These are phyloP conservation scores for Pseudomyrmex flavicornis DNA, from an alignment of 1,140 invertebrate species.

Conservation along the genomic window DNA sequence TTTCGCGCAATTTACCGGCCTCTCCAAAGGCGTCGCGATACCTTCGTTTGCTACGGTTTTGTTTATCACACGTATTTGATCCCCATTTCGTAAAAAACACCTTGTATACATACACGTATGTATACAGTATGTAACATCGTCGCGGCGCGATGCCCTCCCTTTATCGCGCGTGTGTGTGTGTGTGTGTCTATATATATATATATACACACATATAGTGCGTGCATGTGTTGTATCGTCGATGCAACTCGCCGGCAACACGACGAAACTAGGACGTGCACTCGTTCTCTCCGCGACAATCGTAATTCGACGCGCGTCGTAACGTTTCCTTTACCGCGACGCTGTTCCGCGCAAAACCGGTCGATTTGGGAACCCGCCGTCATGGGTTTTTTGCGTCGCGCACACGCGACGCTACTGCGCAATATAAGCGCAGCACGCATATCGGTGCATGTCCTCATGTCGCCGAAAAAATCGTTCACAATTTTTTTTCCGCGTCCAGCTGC, in stretches of 20 bases:
- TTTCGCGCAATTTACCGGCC: conserved; percentile 1
- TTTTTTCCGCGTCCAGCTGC: conserved; percentile 3
- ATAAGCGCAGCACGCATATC: conserved; percentile 16
- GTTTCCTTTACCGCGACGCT: neutral
- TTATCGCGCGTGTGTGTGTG: conserved; percentile 25
- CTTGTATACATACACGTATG: conserved; percentile 32
- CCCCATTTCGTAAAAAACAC: neutral
- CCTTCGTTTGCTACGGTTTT: neutral
- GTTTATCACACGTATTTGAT: neutral
- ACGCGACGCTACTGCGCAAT: conserved; percentile 71
- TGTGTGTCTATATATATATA: too few species aligned
- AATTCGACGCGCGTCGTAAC: conserved; percentile 10
- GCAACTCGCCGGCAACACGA: neutral
- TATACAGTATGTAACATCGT: conserved; percentile 8
- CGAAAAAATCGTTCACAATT: neutral
- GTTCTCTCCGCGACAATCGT: neutral
- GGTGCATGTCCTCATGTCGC: neutral
- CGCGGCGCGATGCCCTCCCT: neutral
- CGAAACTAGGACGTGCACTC: neutral
- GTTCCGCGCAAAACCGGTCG: conserved; percentile 56
- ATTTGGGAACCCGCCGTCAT: conserved; percentile 37
- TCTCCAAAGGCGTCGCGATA: neutral
- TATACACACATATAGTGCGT: too few species aligned
- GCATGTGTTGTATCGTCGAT: neutral
- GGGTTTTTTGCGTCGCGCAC: conserved; percentile 37